Conservation (phyloP, 2,888 invertebrate genomes). For the Hoplodrina blanda region DNA sequence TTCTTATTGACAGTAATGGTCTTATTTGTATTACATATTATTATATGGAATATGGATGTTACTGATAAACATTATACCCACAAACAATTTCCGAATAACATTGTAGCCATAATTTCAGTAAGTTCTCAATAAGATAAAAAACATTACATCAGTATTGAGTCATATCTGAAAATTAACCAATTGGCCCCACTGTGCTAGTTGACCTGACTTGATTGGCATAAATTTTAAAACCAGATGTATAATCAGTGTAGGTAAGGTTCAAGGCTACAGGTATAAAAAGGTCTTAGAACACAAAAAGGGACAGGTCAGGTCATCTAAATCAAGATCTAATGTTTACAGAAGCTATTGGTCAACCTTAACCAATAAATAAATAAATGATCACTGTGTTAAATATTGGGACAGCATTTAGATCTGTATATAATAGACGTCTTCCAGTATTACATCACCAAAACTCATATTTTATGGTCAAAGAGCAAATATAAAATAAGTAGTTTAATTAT, state of each 20-base stretch:
- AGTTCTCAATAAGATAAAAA: background rate
- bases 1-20: background rate
- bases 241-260: constrained; percentile 16
- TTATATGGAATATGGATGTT: background rate
- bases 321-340: background rate
- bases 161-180: constrained; percentile 25
- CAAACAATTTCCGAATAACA: background rate
- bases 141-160: constrained; percentile 24
- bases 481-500: too few relatives aligned
- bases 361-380: too few relatives aligned
- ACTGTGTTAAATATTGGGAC: too few relatives aligned
- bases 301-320: too few relatives aligned
- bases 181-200: constrained; percentile 41
- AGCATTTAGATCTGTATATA: too few relatives aligned
- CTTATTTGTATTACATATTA: background rate
- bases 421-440: too few relatives aligned
- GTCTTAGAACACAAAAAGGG: background rate
- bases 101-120: background rate
- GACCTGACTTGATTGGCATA: constrained; percentile 31
- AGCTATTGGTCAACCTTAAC: too few relatives aligned
- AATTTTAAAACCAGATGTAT: constrained; percentile 14
- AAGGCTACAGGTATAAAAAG: constrained; percentile 1
- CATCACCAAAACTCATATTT: too few relatives aligned
- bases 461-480: too few relatives aligned
- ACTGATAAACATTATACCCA: too few relatives aligned